A percentile compares a stretch with the other conserved stretches of the same genome.
phyloP scores from a whole-genome alignment of 2,113 vertebrate species.

The Leptobrachium ailaonicum region DNA sequence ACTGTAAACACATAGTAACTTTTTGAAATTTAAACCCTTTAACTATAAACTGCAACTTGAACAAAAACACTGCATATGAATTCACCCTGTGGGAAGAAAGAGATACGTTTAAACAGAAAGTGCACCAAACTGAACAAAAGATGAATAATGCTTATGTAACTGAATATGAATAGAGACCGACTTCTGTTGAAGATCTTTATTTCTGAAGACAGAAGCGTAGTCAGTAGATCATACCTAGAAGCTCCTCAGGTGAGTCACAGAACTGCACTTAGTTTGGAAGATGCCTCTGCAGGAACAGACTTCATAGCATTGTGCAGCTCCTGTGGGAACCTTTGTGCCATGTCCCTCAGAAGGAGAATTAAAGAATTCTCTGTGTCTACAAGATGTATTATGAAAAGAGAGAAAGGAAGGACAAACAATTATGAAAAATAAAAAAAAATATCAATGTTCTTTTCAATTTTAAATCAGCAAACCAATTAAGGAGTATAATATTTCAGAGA shows the following conservation, averaged over 20 bases:
- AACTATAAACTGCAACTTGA: constrained; percentile 11
- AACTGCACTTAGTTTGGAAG: constrained; percentile 57
- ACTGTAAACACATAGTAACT: background rate
- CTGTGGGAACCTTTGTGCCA: constrained; percentile 66
- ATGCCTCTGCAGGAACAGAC: constrained; percentile 71
- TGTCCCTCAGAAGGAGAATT: constrained; percentile 64
- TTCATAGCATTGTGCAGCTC: constrained; percentile 72
- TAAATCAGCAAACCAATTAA: too few relatives aligned
- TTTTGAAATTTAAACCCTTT: background rate
- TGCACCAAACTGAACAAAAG: too few relatives aligned
- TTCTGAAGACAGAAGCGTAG: background rate
- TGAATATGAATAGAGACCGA: too few relatives aligned
- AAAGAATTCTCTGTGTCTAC: constrained; percentile 71
- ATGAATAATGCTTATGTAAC: too few relatives aligned
- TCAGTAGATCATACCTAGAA: background rate
- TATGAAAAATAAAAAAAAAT: too few relatives aligned
- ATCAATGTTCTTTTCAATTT: too few relatives aligned
- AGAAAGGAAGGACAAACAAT: background rate
- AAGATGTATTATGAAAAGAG: background rate
- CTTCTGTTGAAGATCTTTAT: background rate
- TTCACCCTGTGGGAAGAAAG: background rate
- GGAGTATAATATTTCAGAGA: too few relatives aligned
- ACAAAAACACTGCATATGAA: background rate
- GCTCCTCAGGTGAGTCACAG: constrained; percentile 54
- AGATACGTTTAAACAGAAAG: too few relatives aligned